phyloP scores from a whole-genome alignment of 2,888 invertebrate genomes.

The Eutolmus rufibarbis region DNA sequence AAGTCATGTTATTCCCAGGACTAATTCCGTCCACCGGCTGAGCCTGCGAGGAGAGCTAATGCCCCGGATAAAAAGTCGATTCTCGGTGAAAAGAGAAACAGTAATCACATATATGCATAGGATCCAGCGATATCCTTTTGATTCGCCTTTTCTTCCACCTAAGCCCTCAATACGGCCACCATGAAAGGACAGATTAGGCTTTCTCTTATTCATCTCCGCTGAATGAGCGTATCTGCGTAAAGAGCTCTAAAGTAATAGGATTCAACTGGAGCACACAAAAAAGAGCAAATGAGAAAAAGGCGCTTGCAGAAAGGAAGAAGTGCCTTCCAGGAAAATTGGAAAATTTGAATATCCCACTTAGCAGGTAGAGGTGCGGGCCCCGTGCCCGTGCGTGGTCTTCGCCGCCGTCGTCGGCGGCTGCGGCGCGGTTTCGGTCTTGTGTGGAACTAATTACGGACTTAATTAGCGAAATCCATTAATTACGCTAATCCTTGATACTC shows the following conservation, averaged over 20 bases:
- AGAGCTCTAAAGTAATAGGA: slow-evolving; percentile 43
- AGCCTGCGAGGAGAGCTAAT: slow-evolving; percentile 1
- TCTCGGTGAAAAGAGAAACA: slow-evolving; percentile 24
- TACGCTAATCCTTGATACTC: slow-evolving; percentile 44
- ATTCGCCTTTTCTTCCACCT: slow-evolving; percentile 43
- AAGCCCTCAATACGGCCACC: slow-evolving; percentile 29
- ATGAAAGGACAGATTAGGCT: slow-evolving; percentile 47
- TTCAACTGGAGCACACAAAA: slow-evolving; percentile 33
- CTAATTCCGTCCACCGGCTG: background rate
- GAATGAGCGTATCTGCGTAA: slow-evolving; percentile 36
- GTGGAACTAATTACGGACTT: slow-evolving; percentile 47
- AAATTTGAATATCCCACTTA: slow-evolving; percentile 34
- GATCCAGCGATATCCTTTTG: slow-evolving; percentile 44
- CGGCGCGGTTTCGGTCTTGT: slow-evolving; percentile 1
- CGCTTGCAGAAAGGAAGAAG: slow-evolving; percentile 15
- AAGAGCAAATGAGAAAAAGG: slow-evolving; percentile 12
- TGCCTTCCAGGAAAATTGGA: slow-evolving; percentile 39
- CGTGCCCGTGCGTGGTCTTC: background rate
- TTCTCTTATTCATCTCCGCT: slow-evolving; percentile 45
- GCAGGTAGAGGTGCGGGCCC: background rate
- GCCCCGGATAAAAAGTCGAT: slow-evolving; percentile 31
- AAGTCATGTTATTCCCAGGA: background rate
- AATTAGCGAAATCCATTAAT: slow-evolving; percentile 48
- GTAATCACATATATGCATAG: slow-evolving; percentile 45
- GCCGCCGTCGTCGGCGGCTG: background rate